phyloP scores from a whole-genome alignment of 2,113 vertebrate genomes.

The Donacobius atricapilla region DNA sequence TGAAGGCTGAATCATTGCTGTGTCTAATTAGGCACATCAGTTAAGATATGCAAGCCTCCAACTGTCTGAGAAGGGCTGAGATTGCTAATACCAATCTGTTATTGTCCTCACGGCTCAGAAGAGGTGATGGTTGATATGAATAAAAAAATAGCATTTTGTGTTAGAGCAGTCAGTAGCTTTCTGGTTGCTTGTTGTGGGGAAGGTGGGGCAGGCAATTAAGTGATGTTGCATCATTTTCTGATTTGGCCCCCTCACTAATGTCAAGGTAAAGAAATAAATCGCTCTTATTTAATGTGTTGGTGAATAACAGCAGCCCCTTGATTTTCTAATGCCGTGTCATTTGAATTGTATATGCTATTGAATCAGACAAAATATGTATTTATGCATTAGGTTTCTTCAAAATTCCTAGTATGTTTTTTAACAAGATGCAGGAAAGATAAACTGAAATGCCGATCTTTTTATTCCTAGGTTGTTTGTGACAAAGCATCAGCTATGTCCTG shows the following conservation, averaged over 20 bases:
- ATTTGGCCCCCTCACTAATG: slow-evolving; percentile 46
- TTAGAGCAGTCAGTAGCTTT: neutral
- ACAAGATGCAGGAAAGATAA: slow-evolving; percentile 65
- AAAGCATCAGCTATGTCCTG: slow-evolving; percentile 39
- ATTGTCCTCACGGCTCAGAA: neutral
- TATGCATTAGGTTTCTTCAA: slow-evolving; percentile 70
- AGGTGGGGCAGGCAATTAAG: neutral
- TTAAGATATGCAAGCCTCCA: slow-evolving; percentile 5
- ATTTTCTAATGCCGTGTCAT: slow-evolving; percentile 58
- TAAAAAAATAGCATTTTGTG: neutral
- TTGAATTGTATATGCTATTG: slow-evolving; percentile 70
- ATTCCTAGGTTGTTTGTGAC: slow-evolving; percentile 57
- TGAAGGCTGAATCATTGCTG: slow-evolving; percentile 21
- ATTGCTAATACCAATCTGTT: neutral
- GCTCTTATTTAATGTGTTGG: neutral
- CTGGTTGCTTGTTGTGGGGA: neutral
- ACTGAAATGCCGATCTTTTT: slow-evolving; percentile 59
- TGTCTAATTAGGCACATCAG: slow-evolving; percentile 27
- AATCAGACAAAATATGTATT: slow-evolving; percentile 73
- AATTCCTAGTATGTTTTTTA: slow-evolving; percentile 63
- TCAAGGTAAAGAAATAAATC: slow-evolving; percentile 51
- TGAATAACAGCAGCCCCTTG: slow-evolving; percentile 43
- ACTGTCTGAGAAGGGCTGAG: neutral
- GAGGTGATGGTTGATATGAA: neutral
- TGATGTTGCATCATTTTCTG: slow-evolving; percentile 20